Evolutionary conservation across 2,888 invertebrate species (phyloP).

Genomic region (Eupithecia tripunctaria): DNA sequence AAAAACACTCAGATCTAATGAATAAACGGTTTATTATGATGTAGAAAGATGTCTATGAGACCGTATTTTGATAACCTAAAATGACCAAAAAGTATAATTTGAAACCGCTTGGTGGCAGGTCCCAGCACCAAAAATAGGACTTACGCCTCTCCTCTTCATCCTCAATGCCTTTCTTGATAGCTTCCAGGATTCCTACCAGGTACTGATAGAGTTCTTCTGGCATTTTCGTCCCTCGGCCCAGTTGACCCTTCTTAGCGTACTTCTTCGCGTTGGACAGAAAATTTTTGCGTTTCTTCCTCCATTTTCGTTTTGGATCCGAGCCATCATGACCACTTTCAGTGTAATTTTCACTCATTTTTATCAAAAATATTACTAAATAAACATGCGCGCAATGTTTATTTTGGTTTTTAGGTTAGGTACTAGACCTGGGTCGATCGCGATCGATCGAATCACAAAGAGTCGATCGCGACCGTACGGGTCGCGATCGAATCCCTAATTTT

Average conservation of each 20-base stretch:
- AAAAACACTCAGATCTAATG: neutral
- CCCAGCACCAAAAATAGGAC: constrained; percentile 30
- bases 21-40: neutral
- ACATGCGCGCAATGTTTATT: neutral
- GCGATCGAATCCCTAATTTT: too few species aligned
- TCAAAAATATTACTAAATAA: neutral
- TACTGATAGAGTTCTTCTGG: constrained; percentile 90
- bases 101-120: neutral
- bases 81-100: neutral
- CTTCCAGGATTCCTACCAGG: constrained; percentile 89
- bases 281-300: constrained; percentile 86
- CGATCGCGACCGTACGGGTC: too few species aligned
- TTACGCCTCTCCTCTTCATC: constrained; percentile 89
- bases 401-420: neutral
- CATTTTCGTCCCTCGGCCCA: constrained; percentile 88
- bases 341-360: constrained; percentile 64
- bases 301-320: constrained; percentile 66
- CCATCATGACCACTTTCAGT: constrained; percentile 52
- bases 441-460: too few species aligned
- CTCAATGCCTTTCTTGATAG: constrained; percentile 87
- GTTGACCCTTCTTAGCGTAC: constrained; percentile 89
- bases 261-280: constrained; percentile 89
- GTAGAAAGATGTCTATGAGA: neutral
- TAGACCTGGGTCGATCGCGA: too few species aligned
- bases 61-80: neutral